These are phyloP conservation scores for Mohoua ochrocephala DNA, from an alignment of 2,113 vertebrate species.

Conservation along the genomic window DNA sequence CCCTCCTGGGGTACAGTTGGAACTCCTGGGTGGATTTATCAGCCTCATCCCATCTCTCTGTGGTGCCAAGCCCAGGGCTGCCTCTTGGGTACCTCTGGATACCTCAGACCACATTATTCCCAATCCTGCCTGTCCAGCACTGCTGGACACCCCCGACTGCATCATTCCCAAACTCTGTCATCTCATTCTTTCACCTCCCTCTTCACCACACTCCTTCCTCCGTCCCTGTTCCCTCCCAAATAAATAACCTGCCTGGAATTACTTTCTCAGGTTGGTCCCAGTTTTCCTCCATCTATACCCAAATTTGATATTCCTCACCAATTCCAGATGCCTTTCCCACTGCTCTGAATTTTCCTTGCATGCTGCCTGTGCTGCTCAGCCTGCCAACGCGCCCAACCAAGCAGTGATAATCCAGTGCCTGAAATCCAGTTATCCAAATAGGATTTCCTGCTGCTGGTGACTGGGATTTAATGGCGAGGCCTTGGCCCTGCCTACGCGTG, in stretches of 20 bases:
- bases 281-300: neutral
- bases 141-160: neutral
- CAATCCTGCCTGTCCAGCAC: neutral
- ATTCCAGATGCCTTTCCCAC: accelerated
- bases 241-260: neutral
- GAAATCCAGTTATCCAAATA: constrained; percentile 49
- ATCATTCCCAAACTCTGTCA: neutral
- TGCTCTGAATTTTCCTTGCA: neutral
- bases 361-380: neutral
- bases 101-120: neutral
- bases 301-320: neutral
- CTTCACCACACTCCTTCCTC: neutral
- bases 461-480: neutral
- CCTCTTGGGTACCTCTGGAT: too few relatives aligned
- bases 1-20: neutral
- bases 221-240: neutral
- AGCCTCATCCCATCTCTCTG: neutral
- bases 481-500: neutral
- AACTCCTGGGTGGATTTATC: neutral
- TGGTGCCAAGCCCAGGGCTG: neutral
- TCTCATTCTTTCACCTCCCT: neutral
- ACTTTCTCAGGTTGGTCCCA: accelerated
- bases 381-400: accelerated
- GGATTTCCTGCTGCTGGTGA: constrained; percentile 10
- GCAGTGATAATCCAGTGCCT: neutral